Conservation (phyloP, 2,113 vertebrate species). For the Oryzias curvinotus region DNA sequence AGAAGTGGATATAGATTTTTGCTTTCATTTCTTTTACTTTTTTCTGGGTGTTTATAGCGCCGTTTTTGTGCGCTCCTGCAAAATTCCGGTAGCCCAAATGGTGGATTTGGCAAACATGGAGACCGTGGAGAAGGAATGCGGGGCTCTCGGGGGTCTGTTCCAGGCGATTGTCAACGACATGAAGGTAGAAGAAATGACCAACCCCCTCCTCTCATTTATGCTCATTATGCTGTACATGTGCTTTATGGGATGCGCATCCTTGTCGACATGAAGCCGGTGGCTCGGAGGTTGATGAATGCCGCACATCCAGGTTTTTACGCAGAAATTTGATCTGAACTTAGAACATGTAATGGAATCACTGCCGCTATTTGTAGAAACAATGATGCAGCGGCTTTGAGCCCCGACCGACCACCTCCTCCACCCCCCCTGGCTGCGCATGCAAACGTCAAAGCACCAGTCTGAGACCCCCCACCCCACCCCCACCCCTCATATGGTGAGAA, state of each 20-base stretch:
- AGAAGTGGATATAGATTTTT: constrained; percentile 50
- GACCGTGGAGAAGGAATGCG: constrained; percentile 75
- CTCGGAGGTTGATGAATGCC: not conserved
- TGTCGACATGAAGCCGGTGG: constrained; percentile 5
- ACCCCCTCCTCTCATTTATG: too few species aligned
- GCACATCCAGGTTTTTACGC: not conserved
- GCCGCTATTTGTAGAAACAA: too few species aligned
- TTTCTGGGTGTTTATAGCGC: constrained; percentile 61
- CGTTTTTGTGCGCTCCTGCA: constrained; percentile 56
- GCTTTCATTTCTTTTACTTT: constrained; percentile 2
- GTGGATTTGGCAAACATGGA: constrained; percentile 77
- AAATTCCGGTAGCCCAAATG: constrained; percentile 60
- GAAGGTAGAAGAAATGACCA: constrained; percentile 65
- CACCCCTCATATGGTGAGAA: not conserved
- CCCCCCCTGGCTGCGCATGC: constrained; percentile 28
- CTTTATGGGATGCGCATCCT: constrained; percentile 3
- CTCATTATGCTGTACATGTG: constrained; percentile 16
- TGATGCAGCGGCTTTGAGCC: constrained; percentile 21
- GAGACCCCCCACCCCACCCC: not conserved
- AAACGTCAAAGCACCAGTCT: constrained; percentile 21
- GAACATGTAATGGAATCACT: too few species aligned
- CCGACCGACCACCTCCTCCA: not conserved
- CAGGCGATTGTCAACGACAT: constrained; percentile 77
- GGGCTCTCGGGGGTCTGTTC: constrained; percentile 73
- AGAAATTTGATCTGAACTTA: not conserved